Evolutionary conservation across 2,888 invertebrate species (phyloP).

Genomic region (Cyaniris semiargus): DNA sequence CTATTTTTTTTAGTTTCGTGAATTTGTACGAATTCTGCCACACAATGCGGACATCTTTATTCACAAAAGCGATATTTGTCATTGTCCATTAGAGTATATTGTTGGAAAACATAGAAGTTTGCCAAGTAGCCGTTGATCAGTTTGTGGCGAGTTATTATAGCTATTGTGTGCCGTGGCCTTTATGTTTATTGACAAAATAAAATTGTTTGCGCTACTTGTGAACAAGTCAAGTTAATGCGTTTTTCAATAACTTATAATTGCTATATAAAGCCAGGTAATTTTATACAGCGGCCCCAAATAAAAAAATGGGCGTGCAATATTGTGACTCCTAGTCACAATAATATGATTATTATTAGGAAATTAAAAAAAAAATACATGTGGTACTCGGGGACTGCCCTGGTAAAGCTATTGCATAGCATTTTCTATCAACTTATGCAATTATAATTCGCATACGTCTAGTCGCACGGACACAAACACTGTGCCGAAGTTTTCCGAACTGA

Average conservation of each 20-base stretch:
- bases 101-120: constrained; percentile 60
- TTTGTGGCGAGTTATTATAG: constrained; percentile 34
- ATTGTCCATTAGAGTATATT: constrained; percentile 76
- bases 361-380: no score
- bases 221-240: not conserved
- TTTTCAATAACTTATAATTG: not conserved
- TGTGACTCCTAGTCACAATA: no score
- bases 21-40: constrained; percentile 68
- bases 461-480: no score
- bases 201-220: constrained; percentile 5
- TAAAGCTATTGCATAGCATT: no score
- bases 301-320: no score
- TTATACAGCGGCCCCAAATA: not conserved
- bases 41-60: constrained; percentile 69
- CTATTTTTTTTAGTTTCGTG: constrained; percentile 64
- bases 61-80: constrained; percentile 72
- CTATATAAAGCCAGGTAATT: not conserved
- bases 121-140: constrained; percentile 42
- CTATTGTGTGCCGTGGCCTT: constrained; percentile 11
- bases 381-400: no score
- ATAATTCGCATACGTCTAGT: no score
- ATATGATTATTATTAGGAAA: no score
- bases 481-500: no score
- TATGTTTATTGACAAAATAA: constrained; percentile 24
- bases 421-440: no score